Evolutionary conservation across 2,797 vertebrate genomes (phyloP), one percentile per base, ranked within the genome.

Genomic region (Enteromius unitaeniatus): DNA sequence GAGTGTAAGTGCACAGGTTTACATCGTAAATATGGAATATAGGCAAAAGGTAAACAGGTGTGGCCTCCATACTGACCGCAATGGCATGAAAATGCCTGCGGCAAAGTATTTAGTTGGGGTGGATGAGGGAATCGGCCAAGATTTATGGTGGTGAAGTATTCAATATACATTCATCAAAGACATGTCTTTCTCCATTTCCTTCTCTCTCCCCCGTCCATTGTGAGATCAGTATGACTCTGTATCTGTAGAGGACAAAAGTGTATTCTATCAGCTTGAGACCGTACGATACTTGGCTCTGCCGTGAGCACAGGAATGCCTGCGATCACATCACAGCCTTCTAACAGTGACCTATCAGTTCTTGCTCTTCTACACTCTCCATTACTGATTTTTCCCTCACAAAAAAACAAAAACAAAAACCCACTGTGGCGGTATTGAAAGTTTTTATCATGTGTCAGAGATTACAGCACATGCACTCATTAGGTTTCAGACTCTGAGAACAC

Each of bases 161-260:
- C 49, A 28, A 58, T 68, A 40, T 45, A 47, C 73, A 83, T 69
- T 82, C 70, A 47, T 73, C 49, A 47, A 69, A 67, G 64, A 55
- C 69, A 67, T 83, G 34, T 77, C 26, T 81, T 51, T 68, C 70
- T 67, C 69, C 13, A 42, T 70, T 68, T 77, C 28, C 42, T 42
- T 83, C 47, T 62, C 45, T 79, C 72, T 80, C 51, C 26, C 60
- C 8, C 0, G 15, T 73, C n/a, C 23, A 67, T n/a, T 31, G 65
- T 51, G 75, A 79, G 76, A 37, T 84, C 67, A 64, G 79, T 28
- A 79, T 84, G 77, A 79, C 83, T 86, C 81, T 47, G 45, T 76
- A 77, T 84, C 73, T 51, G 42, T 70, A 78, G 40, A 84, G 82
- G 73, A 86, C 84, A 82, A 88, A 81, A 72, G 53, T 78, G 69